Evolutionary conservation across 35 echinoderm and acorn worm genomes (phyloP).

Genomic region (Acanthaster planci): DNA sequence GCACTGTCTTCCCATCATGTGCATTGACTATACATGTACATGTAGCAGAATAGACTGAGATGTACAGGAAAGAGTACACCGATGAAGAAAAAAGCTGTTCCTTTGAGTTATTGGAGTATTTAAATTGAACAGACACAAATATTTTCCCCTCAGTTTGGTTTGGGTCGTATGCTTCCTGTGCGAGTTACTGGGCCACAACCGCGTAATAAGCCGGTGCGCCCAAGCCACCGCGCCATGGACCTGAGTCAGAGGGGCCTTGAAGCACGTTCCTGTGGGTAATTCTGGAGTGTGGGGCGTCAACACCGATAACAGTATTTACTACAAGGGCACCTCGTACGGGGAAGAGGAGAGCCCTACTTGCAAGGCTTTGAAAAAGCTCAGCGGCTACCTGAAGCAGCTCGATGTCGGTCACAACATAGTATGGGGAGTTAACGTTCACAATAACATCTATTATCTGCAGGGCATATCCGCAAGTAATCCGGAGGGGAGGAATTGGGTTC

Average conservation of each 20-base stretch:
- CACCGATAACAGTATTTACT: background rate
- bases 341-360: background rate
- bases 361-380: background rate
- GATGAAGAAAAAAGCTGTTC: too few species aligned
- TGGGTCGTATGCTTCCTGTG: too few species aligned
- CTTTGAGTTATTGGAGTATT: too few species aligned
- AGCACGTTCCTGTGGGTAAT: background rate
- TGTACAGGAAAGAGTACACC: too few species aligned
- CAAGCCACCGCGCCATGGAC: background rate
- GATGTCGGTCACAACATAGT: background rate
- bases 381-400: background rate
- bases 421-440: background rate
- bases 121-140: too few species aligned
- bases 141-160: too few species aligned
- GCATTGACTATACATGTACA: too few species aligned
- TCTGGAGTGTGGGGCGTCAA: constrained; percentile 15
- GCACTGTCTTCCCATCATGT: too few species aligned
- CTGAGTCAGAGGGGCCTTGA: background rate
- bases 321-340: background rate
- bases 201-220: background rate
- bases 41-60: too few species aligned
- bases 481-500: background rate
- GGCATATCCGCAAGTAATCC: background rate
- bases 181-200: too few species aligned
- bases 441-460: background rate